Percentiles rank a stretch among this genome's conserved stretches.
Conservation (phyloP, 2,888 invertebrate genomes). For the Drosophila peninsularis region DNA sequence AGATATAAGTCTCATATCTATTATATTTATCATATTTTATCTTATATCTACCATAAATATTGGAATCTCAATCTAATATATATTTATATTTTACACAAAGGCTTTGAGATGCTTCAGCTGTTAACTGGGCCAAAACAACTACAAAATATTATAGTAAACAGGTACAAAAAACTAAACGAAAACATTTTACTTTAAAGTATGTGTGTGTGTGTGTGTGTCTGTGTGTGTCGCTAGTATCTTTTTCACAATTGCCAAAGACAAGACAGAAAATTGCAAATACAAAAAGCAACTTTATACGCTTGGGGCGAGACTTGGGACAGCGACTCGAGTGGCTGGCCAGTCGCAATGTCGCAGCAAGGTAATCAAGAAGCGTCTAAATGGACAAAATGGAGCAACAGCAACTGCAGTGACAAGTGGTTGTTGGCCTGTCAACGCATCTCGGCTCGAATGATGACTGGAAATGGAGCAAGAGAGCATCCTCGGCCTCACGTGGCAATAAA, state of each 20-base stretch:
- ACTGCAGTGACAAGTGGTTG: conserved; percentile 32
- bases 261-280: conserved; percentile 54
- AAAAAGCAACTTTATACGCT: conserved; percentile 58
- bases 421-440: conserved; percentile 69
- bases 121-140: conserved; percentile 68
- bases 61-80: not conserved
- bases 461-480: conserved; percentile 74
- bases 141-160: conserved; percentile 59
- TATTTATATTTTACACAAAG: conserved; percentile 34
- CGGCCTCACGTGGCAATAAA: conserved; percentile 66
- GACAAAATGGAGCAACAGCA: conserved; percentile 75
- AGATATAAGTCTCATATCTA: not conserved
- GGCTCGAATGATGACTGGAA: conserved; percentile 57
- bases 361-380: conserved; percentile 77
- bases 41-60: not conserved
- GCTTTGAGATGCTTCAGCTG: conserved; percentile 48
- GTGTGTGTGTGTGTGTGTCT: conserved; percentile 7
- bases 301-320: conserved; percentile 41
- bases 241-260: conserved; percentile 61
- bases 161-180: conserved; percentile 29
- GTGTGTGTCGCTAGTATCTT: conserved; percentile 53
- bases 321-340: conserved; percentile 21
- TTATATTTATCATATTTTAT: not conserved
- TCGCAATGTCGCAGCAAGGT: conserved; percentile 63
- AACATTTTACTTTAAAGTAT: conserved; percentile 15